Conservation (phyloP, 2,888 invertebrate species). For the Coelinius sp. region DNA sequence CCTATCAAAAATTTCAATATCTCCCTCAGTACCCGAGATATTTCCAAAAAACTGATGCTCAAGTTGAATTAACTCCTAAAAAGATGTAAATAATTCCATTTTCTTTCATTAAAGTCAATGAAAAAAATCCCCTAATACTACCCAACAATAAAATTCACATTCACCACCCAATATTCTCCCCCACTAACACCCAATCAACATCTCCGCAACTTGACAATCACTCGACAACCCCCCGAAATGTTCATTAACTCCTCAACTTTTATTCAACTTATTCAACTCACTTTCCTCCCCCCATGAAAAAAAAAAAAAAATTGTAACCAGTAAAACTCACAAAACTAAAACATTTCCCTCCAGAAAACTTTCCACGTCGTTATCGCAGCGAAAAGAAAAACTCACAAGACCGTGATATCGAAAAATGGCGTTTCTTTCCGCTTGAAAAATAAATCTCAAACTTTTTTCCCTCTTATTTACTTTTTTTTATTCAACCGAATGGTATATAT, state of each 20-base stretch:
- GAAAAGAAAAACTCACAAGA: slow-evolving; percentile 6
- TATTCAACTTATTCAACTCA: neutral
- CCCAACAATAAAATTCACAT: too few relatives aligned
- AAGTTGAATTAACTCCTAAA: too few relatives aligned
- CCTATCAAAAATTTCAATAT: too few relatives aligned
- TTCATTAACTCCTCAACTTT: neutral
- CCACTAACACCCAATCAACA: too few relatives aligned
- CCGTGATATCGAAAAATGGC: slow-evolving; percentile 31
- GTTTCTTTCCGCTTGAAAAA: slow-evolving; percentile 16
- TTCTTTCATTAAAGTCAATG: too few relatives aligned
- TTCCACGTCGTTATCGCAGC: slow-evolving; percentile 13
- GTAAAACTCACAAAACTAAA: neutral
- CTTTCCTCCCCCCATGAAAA: neutral
- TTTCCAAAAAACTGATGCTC: too few relatives aligned
- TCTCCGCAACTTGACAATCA: neutral
- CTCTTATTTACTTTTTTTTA: neutral
- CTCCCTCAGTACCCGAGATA: too few relatives aligned
- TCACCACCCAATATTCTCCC: too few relatives aligned
- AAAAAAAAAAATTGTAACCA: neutral
- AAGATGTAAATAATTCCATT: too few relatives aligned
- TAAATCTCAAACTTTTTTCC: slow-evolving; percentile 22
- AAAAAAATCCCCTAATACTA: too few relatives aligned
- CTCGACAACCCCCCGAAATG: neutral
- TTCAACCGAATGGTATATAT: slow-evolving; percentile 6
- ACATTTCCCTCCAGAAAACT: neutral